Evolutionary conservation across 2,797 vertebrate genomes (phyloP).

Genomic region (Fundulus diaphanus): DNA sequence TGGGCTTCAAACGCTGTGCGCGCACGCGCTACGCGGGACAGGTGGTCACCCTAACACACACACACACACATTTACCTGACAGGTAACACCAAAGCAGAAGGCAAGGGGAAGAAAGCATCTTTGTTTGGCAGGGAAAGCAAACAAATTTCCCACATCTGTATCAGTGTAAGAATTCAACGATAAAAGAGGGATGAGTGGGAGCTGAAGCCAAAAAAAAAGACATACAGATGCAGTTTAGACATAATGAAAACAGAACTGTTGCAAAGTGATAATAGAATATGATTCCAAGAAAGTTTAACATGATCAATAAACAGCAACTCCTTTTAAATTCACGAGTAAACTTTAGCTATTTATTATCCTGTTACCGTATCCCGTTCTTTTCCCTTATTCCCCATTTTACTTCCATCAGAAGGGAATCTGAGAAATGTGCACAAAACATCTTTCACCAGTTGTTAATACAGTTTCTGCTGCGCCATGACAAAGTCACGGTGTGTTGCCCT

Average conservation of each 20-base stretch:
- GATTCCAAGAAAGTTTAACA: slow-evolving; percentile 36
- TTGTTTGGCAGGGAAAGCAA: slow-evolving; percentile 77
- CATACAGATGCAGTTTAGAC: slow-evolving; percentile 13
- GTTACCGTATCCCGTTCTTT: slow-evolving; percentile 27
- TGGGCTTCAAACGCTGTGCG: too few species aligned
- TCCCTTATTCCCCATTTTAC: slow-evolving; percentile 45
- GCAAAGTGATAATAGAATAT: slow-evolving; percentile 63
- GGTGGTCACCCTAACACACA: too few species aligned
- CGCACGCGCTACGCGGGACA: too few species aligned
- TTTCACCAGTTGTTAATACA: slow-evolving; percentile 80
- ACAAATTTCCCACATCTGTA: slow-evolving; percentile 71
- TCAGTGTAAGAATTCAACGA: slow-evolving; percentile 48
- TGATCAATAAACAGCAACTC: slow-evolving; percentile 55
- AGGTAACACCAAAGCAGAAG: slow-evolving; percentile 65
- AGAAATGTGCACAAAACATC: slow-evolving; percentile 76
- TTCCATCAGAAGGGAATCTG: slow-evolving; percentile 66
- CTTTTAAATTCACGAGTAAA: slow-evolving; percentile 46
- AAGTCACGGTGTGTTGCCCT: slow-evolving; percentile 69
- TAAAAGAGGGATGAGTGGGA: background rate
- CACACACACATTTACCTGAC: slow-evolving; percentile 41
- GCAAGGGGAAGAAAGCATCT: slow-evolving; percentile 80
- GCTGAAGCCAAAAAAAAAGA: slow-evolving; percentile 13
- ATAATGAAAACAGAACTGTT: slow-evolving; percentile 59
- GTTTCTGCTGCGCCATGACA: slow-evolving; percentile 71
- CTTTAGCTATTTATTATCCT: slow-evolving; percentile 47